Conservation (phyloP, 2,797 vertebrate genomes). For the Todus mexicanus region DNA sequence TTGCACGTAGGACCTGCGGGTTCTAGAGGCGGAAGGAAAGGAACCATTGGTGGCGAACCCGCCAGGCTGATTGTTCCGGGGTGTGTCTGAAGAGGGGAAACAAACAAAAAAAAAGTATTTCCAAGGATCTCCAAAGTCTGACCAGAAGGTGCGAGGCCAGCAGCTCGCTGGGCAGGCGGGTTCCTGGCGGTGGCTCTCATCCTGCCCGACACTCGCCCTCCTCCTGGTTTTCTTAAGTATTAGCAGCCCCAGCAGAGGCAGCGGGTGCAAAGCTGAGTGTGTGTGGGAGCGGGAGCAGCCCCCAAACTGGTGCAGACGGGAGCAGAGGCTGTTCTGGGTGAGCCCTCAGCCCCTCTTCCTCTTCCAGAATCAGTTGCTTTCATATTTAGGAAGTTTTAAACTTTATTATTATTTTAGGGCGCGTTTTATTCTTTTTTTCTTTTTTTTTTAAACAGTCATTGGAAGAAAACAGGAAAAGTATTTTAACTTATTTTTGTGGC, state of each 20-base stretch:
- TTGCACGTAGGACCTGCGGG: not conserved
- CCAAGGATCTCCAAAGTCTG: not conserved
- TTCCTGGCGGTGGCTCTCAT: not conserved
- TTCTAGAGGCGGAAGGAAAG: not conserved
- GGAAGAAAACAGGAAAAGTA: not conserved
- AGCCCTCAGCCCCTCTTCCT: conserved; percentile 21
- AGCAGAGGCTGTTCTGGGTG: not conserved
- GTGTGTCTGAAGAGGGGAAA: not conserved
- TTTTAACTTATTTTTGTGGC: not conserved
- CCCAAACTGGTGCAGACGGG: not conserved
- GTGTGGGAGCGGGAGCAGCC: not conserved
- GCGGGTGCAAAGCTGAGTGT: not conserved
- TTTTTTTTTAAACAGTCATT: not conserved
- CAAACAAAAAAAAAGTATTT: not conserved
- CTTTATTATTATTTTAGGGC: conserved; percentile 48
- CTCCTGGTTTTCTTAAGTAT: not conserved
- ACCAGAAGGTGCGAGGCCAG: not conserved
- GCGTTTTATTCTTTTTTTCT: not conserved
- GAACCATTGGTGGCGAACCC: not conserved
- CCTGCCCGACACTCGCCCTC: not conserved
- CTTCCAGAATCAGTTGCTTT: conserved; percentile 15
- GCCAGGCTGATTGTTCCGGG: not conserved
- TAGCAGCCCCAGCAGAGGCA: not conserved
- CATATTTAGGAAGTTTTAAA: conserved; percentile 66
- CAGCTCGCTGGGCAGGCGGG: not conserved